Percentiles rank a stretch among this genome's conserved stretches.
Conservation (phyloP, 2,797 vertebrate species). For the Pipistrellus nathusii region DNA sequence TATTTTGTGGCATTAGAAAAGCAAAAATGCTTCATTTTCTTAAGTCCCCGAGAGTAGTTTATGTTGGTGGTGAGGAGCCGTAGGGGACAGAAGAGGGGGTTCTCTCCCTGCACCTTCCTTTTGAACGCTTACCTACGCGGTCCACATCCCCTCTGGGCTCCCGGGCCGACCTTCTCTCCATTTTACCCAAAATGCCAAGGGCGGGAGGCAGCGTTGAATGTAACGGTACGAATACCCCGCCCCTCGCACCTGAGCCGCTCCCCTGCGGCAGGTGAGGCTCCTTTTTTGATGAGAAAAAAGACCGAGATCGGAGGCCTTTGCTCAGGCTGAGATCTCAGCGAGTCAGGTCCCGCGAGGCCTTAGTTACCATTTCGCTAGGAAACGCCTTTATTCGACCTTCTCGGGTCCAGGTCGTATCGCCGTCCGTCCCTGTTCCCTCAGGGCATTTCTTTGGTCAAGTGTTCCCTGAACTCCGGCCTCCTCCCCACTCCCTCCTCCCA, state of each 20-base stretch:
- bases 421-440: neutral
- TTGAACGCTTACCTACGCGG: neutral
- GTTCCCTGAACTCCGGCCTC: neutral
- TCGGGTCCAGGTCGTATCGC: too few species aligned
- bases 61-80: accelerated
- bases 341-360: neutral
- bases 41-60: neutral
- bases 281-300: neutral
- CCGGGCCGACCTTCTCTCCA: accelerated
- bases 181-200: neutral
- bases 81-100: too few species aligned
- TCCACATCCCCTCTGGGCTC: accelerated
- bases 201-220: neutral
- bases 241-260: neutral
- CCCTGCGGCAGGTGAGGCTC: accelerated
- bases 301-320: too few species aligned
- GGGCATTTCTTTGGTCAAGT: neutral
- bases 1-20: neutral
- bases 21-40: neutral
- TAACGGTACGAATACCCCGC: neutral
- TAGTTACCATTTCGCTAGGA: neutral
- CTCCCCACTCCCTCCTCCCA: neutral
- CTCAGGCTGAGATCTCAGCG: accelerated
- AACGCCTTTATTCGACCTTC: neutral
- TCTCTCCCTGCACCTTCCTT: too few species aligned